A percentile compares a stretch with the other conserved stretches of the same genome.
These are phyloP conservation scores for Lampropteryx suffumata DNA, from an alignment of 2,888 invertebrate genomes.

Conservation along the genomic window DNA sequence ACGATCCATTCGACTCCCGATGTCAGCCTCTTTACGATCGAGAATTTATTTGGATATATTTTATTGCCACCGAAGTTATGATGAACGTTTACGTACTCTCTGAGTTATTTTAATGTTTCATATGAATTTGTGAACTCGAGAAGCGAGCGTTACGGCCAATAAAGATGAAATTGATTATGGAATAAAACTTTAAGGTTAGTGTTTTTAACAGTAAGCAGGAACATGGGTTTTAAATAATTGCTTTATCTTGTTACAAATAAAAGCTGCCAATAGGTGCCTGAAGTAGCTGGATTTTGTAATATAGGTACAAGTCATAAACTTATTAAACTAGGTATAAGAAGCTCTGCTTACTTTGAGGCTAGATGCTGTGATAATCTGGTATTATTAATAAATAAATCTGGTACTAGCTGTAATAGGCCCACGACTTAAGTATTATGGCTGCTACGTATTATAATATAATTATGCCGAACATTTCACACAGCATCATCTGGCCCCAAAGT, in stretches of 20 bases:
- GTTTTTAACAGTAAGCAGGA: constrained; percentile 24
- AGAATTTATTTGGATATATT: constrained; percentile 75
- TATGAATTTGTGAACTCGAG: constrained; percentile 63
- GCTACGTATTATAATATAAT: too few species aligned
- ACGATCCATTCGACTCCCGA: constrained; percentile 71
- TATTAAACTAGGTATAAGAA: too few species aligned
- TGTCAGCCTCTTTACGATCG: constrained; percentile 77
- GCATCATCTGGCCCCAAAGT: too few species aligned
- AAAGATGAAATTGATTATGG: constrained; percentile 62
- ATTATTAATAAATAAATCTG: too few species aligned
- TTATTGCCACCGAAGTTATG: constrained; percentile 77
- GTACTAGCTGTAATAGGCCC: too few species aligned
- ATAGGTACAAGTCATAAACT: too few species aligned
- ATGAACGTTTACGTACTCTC: constrained; percentile 68
- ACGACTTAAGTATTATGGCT: too few species aligned
- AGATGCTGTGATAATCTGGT: too few species aligned
- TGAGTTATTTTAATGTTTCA: constrained; percentile 68
- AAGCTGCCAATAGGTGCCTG: too few species aligned
- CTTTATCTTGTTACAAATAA: constrained; percentile 26
- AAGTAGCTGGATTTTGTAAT: too few species aligned
- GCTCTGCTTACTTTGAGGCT: too few species aligned
- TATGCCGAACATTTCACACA: too few species aligned
- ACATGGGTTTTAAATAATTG: constrained; percentile 27
- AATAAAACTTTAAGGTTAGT: constrained; percentile 45
- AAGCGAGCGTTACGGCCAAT: constrained; percentile 50